Evolutionary conservation across 2,888 invertebrate species (phyloP).

Genomic region (Laspeyria flexula): DNA sequence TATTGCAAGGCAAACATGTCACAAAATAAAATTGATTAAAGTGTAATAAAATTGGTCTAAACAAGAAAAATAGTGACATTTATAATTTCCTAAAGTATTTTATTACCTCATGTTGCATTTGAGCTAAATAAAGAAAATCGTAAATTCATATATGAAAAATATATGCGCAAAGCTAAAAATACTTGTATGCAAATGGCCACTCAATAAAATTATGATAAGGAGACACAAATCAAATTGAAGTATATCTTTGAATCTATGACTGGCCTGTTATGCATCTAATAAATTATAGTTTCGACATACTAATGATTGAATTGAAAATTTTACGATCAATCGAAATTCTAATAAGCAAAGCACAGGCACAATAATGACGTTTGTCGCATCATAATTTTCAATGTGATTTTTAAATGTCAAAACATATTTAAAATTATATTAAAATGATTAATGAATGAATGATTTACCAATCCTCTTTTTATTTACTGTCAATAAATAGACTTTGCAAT

Average conservation of each 20-base stretch:
- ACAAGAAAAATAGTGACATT: constrained; percentile 17
- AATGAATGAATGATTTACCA: too few species aligned
- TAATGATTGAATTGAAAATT: constrained; percentile 41
- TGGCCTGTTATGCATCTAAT: constrained; percentile 33
- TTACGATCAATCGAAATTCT: constrained; percentile 36
- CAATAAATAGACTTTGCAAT: too few species aligned
- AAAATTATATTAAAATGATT: too few species aligned
- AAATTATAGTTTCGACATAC: constrained; percentile 36
- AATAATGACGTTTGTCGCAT: not conserved
- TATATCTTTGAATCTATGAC: constrained; percentile 15
- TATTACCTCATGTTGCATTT: constrained; percentile 21
- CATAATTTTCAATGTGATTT: too few species aligned
- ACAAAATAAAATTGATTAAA: constrained; percentile 31
- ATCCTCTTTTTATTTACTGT: too few species aligned
- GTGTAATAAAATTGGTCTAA: constrained; percentile 21
- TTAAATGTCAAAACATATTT: too few species aligned
- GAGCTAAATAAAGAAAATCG: constrained; percentile 16
- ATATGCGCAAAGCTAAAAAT: constrained; percentile 14
- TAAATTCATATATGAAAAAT: constrained; percentile 3
- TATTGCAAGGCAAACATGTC: constrained; percentile 5
- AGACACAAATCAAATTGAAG: constrained; percentile 41
- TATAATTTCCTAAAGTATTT: constrained; percentile 23
- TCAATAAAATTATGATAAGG: constrained; percentile 44
- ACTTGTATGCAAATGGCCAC: constrained; percentile 41
- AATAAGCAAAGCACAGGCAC: constrained; percentile 20